phyloP scores from a whole-genome alignment of 2,797 vertebrate species.

The Psittacula echo region DNA sequence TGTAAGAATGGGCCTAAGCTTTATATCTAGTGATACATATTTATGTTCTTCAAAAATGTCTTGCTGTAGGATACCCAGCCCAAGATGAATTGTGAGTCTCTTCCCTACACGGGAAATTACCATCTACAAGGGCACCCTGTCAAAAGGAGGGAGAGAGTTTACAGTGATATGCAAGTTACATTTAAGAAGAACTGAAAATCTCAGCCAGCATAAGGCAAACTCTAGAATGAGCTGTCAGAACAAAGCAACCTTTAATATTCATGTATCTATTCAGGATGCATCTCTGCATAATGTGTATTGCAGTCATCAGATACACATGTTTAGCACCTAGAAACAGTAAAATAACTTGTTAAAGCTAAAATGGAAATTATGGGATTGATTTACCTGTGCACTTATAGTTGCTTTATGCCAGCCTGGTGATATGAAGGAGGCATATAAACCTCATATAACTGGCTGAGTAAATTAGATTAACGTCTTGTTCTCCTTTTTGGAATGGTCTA shows the following conservation, averaged over 20 bases:
- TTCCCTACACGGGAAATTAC: slow-evolving; percentile 64
- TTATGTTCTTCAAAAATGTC: slow-evolving; percentile 36
- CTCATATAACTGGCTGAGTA: slow-evolving; percentile 25
- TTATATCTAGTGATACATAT: slow-evolving; percentile 21
- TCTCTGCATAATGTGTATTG: slow-evolving; percentile 54
- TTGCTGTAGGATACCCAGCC: slow-evolving; percentile 36
- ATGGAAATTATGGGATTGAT: slow-evolving; percentile 62
- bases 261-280: slow-evolving; percentile 60
- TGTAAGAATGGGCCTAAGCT: background rate
- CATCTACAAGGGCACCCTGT: slow-evolving; percentile 76
- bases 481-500: slow-evolving; percentile 33
- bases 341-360: slow-evolving; percentile 65
- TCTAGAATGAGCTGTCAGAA: slow-evolving; percentile 66
- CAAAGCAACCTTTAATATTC: slow-evolving; percentile 66
- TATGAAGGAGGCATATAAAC: slow-evolving; percentile 44
- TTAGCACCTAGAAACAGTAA: slow-evolving; percentile 59
- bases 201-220: slow-evolving; percentile 56
- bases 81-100: slow-evolving; percentile 43
- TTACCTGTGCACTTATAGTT: slow-evolving; percentile 19
- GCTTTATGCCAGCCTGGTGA: slow-evolving; percentile 42
- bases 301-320: slow-evolving; percentile 63
- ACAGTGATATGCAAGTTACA: slow-evolving; percentile 66
- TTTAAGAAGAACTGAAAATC: slow-evolving; percentile 72
- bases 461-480: slow-evolving; percentile 50
- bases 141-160: slow-evolving; percentile 55